Conservation (phyloP, 2,888 invertebrate genomes). For the Orchestes rusci region DNA sequence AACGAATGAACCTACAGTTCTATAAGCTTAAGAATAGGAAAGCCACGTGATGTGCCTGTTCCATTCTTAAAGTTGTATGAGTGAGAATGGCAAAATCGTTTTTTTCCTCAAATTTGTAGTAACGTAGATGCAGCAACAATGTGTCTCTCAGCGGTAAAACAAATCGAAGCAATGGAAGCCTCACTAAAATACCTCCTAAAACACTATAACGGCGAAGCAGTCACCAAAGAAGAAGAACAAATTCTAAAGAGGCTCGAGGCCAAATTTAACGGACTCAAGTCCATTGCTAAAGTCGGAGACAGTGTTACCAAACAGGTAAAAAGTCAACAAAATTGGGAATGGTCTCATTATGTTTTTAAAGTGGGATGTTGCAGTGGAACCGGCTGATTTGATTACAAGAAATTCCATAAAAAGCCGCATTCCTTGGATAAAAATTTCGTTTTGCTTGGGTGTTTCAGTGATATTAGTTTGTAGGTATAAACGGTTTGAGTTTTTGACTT, state of each 20-base stretch:
- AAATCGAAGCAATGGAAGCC: slow-evolving; percentile 52
- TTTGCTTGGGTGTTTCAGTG: slow-evolving; percentile 5
- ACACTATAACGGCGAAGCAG: slow-evolving; percentile 36
- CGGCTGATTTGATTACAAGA: slow-evolving; percentile 47
- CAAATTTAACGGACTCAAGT: slow-evolving; percentile 2
- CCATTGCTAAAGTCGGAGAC: too few relatives aligned
- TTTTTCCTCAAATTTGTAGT: slow-evolving; percentile 41
- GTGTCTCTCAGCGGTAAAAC: slow-evolving; percentile 51
- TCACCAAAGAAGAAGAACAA: slow-evolving; percentile 19
- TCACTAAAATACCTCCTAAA: slow-evolving; percentile 50
- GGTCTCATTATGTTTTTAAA: too few relatives aligned
- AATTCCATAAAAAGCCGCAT: slow-evolving; percentile 23
- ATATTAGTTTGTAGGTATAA: slow-evolving; percentile 4
- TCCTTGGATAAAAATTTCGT: slow-evolving; percentile 30
- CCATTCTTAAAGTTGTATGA: too few relatives aligned
- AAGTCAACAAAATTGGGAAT: too few relatives aligned
- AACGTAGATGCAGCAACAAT: slow-evolving; percentile 49
- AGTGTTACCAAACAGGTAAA: too few relatives aligned
- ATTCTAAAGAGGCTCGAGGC: too few relatives aligned
- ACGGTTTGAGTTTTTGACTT: too few relatives aligned
- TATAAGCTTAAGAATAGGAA: too few relatives aligned
- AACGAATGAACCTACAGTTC: too few relatives aligned
- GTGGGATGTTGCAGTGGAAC: slow-evolving; percentile 47
- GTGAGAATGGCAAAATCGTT: too few relatives aligned
- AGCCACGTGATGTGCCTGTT: too few relatives aligned